These are phyloP conservation scores for Barypeithes pellucidus DNA, from an alignment of 2,888 invertebrate species.

Conservation along the genomic window DNA sequence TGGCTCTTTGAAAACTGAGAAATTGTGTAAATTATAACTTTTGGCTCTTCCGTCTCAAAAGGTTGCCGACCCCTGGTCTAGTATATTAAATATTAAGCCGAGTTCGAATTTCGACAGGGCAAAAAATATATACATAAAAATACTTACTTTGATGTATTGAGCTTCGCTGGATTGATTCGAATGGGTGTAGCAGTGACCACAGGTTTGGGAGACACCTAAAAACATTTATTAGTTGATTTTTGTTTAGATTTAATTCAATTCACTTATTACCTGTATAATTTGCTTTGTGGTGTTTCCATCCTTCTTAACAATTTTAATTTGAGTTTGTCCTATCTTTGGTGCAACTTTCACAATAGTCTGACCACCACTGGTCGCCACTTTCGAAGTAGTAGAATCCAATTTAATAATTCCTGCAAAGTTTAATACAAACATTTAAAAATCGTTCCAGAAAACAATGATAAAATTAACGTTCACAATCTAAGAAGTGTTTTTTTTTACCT, in stretches of 20 bases:
- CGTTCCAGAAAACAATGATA: too few species aligned
- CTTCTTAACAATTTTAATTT: slow-evolving; percentile 71
- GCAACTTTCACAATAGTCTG: slow-evolving; percentile 70
- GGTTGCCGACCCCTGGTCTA: too few species aligned
- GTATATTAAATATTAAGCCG: too few species aligned
- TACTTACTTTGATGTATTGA: slow-evolving; percentile 37
- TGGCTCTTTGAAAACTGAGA: too few species aligned
- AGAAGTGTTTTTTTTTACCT: too few species aligned
- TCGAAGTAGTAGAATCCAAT: slow-evolving; percentile 74
- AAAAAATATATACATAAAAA: too few species aligned
- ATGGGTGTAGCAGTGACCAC: slow-evolving; percentile 41
- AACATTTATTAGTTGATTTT: neutral
- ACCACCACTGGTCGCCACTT: slow-evolving; percentile 67
- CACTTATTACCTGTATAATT: slow-evolving; percentile 58
- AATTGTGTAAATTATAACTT: too few species aligned
- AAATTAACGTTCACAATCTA: too few species aligned
- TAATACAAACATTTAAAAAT: neutral
- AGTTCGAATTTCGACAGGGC: too few species aligned
- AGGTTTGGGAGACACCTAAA: slow-evolving; percentile 51
- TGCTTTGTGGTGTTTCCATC: slow-evolving; percentile 60
- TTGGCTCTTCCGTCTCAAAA: too few species aligned
- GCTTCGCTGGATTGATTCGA: slow-evolving; percentile 48
- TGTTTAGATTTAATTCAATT: too few species aligned
- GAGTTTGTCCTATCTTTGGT: slow-evolving; percentile 72
- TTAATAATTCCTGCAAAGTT: slow-evolving; percentile 74